Percentiles rank a stretch among this genome's conserved stretches.
These are phyloP conservation scores for Agrotis puta DNA, from an alignment of 2,888 invertebrate species.

Conservation along the genomic window DNA sequence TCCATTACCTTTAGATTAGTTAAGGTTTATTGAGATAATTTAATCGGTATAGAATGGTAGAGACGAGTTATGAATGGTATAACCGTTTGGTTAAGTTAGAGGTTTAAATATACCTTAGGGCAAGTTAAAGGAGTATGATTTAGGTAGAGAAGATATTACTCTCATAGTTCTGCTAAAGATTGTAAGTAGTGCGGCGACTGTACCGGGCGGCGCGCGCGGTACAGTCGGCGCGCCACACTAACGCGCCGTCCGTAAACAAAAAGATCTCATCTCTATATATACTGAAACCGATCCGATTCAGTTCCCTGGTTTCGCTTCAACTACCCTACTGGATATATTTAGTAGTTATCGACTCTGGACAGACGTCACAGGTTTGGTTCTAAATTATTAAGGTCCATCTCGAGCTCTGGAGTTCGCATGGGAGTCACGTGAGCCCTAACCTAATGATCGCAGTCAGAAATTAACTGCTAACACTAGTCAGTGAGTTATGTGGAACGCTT, in stretches of 20 bases:
- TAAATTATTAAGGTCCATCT: slow-evolving; percentile 50
- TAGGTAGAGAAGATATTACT: slow-evolving; percentile 77
- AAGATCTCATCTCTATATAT: slow-evolving; percentile 69
- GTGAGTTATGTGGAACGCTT: slow-evolving; percentile 28
- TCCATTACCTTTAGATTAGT: slow-evolving; percentile 65
- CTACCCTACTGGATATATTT: slow-evolving; percentile 52
- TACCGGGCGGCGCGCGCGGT: slow-evolving; percentile 50
- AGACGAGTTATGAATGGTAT: slow-evolving; percentile 77
- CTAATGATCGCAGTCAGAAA: slow-evolving; percentile 41
- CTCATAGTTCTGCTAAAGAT: slow-evolving; percentile 79
- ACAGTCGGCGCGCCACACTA: slow-evolving; percentile 63
- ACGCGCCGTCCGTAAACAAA: slow-evolving; percentile 82
- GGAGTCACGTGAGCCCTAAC: no score
- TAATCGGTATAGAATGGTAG: slow-evolving; percentile 72
- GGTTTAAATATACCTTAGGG: slow-evolving; percentile 79
- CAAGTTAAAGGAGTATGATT: slow-evolving; percentile 71
- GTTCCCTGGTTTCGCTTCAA: slow-evolving; percentile 49
- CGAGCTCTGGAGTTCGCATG: slow-evolving; percentile 46
- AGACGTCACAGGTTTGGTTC: slow-evolving; percentile 61
- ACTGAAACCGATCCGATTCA: slow-evolving; percentile 47
- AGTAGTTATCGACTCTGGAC: slow-evolving; percentile 53
- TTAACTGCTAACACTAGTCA: slow-evolving; percentile 25
- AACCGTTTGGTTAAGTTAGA: slow-evolving; percentile 82
- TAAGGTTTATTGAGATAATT: slow-evolving; percentile 78
- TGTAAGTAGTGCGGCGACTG: slow-evolving; percentile 69